phyloP scores from a whole-genome alignment of 1,140 invertebrate species.

The Delia radicum region DNA sequence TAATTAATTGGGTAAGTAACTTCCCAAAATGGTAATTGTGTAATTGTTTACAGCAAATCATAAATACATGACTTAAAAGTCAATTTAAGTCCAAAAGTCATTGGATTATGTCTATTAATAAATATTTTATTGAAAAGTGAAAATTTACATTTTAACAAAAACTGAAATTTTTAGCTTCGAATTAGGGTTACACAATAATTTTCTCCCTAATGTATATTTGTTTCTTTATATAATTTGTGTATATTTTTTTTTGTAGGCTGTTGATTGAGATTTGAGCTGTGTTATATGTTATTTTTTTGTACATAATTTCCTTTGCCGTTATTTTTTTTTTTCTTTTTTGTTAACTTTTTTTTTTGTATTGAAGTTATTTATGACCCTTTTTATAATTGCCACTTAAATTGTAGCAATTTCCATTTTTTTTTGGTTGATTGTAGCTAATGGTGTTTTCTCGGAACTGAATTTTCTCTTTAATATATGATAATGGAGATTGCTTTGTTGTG shows the following conservation, averaged over 20 bases:
- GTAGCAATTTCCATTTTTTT: slow-evolving; percentile 9
- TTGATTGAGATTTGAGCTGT: slow-evolving; percentile 11
- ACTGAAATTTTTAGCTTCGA: no score
- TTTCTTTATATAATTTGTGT: no score
- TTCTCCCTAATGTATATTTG: no score
- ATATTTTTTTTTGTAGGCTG: neutral
- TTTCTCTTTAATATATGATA: neutral
- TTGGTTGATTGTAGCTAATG: slow-evolving; percentile 8
- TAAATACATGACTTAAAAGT: no score
- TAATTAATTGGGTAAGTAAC: no score
- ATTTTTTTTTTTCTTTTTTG: neutral
- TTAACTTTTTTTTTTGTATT: neutral
- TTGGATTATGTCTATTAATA: no score
- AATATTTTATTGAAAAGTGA: no score
- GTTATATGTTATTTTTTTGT: neutral
- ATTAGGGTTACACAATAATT: no score
- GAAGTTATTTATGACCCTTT: slow-evolving; percentile 10
- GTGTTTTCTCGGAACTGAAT: neutral
- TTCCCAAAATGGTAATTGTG: no score
- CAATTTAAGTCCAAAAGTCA: no score
- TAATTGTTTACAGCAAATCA: no score
- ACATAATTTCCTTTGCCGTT: neutral
- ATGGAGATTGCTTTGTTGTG: neutral
- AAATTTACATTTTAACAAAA: no score
- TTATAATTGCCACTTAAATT: slow-evolving; percentile 21